Evolutionary conservation across 2,113 vertebrate genomes (phyloP), one percentile per base, ranked within the genome.

Genomic region (Steatornis caripensis): DNA sequence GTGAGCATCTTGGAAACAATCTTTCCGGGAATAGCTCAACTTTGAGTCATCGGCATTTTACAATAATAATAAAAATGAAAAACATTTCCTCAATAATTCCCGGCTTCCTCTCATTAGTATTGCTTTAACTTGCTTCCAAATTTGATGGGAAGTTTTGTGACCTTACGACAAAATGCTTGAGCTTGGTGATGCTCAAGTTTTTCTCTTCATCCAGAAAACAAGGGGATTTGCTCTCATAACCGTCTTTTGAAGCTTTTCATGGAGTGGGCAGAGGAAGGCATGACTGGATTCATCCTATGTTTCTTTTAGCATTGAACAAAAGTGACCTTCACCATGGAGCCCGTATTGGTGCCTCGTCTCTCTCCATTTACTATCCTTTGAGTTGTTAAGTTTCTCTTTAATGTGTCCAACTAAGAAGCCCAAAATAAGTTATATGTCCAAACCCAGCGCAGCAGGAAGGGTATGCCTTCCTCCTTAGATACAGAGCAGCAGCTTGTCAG

Each of bases 71-170:
- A 96, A 84, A 95, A 94, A 94, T 84, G 82, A 90, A 87, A 95
- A 95, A 71, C 75, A 89, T 95, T 96, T 96, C 87, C 93, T 94
- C 77, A 95, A 57, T 87, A 93, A 90, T 90, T 85, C 87, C 65
- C 43, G 55, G 74, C 61, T 95, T 94, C 90, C 82, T 81, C 11
- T 87, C 61, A 12, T 15, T 37, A 21, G 23, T 39, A 87, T 91
- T 87, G 29, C 64, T 94, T 87, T 66, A 46, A 39, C 55, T 87
- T 64, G 26, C 48, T 90, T 76, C 57, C 62, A 83, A 53, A 95
- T 24, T 64, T 57, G 45, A 19, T 79, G 78, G 75, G 85, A 93
- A 87, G 53, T 76, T 85, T 84, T 4, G 7, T 79, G 78, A 94
- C 57, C 57, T 82, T 82, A 60, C 46, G 45, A 87, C 74, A 82